Percentiles rank a stretch among this genome's conserved stretches.
These are phyloP conservation scores for Anorthoa munda DNA, from an alignment of 2,888 invertebrate species.

Conservation along the genomic window DNA sequence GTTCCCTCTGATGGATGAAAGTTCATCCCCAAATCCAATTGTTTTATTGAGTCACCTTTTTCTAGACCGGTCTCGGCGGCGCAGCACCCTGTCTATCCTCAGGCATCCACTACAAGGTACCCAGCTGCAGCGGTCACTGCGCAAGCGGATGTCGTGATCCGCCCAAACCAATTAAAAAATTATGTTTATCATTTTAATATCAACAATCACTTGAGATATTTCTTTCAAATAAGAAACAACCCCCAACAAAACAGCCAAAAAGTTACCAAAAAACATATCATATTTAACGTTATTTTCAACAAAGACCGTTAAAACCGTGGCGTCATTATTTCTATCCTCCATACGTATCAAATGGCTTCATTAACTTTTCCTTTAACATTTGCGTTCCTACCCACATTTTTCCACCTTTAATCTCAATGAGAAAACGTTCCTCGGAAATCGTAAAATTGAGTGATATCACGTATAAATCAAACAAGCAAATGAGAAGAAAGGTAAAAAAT, in stretches of 20 bases:
- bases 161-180: too few species aligned
- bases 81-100: too few species aligned
- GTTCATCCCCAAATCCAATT: too few species aligned
- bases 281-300: conserved; percentile 32
- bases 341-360: conserved; percentile 67
- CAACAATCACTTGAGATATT: neutral
- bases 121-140: too few species aligned
- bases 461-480: conserved; percentile 85
- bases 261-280: conserved; percentile 29
- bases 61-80: too few species aligned
- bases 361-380: conserved; percentile 63
- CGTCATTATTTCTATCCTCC: conserved; percentile 52
- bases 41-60: too few species aligned
- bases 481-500: conserved; percentile 82
- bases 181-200: too few species aligned
- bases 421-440: conserved; percentile 68
- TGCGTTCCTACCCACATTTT: conserved; percentile 52
- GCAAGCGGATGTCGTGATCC: too few species aligned
- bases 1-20: too few species aligned
- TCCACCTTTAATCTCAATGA: conserved; percentile 59
- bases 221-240: neutral
- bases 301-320: conserved; percentile 35
- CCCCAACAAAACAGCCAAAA: neutral
- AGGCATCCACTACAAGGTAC: too few species aligned
- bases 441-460: conserved; percentile 81